Evolutionary conservation across 2,113 vertebrate genomes (phyloP).

Genomic region (human (Homo sapiens)): DNA sequence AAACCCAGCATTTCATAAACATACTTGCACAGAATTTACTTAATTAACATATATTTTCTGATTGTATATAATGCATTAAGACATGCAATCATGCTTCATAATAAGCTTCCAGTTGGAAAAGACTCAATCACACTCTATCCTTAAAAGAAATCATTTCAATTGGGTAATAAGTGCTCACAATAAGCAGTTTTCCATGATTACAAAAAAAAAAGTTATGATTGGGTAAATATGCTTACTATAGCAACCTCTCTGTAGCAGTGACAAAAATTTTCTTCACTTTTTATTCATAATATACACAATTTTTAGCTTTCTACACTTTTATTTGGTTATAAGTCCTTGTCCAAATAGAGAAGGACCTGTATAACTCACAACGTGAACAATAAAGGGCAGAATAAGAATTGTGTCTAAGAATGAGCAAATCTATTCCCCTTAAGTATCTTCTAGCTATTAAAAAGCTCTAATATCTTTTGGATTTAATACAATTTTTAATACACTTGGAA

Average conservation of each 20-base stretch:
- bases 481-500: not conserved
- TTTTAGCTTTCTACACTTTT: not conserved
- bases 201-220: conserved; percentile 24
- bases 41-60: conserved; percentile 70
- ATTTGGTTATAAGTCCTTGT: not conserved
- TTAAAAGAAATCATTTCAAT: conserved; percentile 68
- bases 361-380: not conserved
- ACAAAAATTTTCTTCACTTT: conserved; percentile 15
- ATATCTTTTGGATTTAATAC: not conserved
- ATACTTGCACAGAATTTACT: conserved; percentile 53
- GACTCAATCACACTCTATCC: conserved; percentile 48
- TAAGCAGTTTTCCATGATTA: conserved; percentile 71
- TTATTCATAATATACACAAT: not conserved
- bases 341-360: not conserved
- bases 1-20: conserved; percentile 37
- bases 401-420: not conserved
- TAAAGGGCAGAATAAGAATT: not conserved
- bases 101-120: conserved; percentile 61
- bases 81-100: conserved; percentile 50
- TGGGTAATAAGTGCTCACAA: conserved; percentile 65
- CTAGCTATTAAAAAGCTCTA: not conserved
- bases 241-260: not conserved
- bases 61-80: conserved; percentile 60
- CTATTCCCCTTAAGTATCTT: not conserved
- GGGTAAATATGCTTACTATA: conserved; percentile 54